Conservation (phyloP, 2,888 invertebrate genomes). For the Girardia tigrina region DNA sequence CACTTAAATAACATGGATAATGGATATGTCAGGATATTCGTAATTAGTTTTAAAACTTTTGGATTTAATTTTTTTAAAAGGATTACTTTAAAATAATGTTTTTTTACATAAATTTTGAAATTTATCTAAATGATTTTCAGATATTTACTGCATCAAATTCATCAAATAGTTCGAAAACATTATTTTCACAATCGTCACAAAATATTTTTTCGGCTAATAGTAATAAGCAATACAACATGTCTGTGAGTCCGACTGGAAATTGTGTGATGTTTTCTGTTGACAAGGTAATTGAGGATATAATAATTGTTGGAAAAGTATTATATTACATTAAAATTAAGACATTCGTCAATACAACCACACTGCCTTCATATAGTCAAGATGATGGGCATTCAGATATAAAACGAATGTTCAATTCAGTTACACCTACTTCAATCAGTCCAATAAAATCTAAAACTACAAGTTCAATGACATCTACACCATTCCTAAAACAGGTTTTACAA, state of each 20-base stretch:
- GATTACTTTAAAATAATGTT: too few species aligned
- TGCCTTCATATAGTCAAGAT: conserved; percentile 19
- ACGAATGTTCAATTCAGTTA: neutral
- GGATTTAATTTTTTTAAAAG: neutral
- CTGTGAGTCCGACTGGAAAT: neutral
- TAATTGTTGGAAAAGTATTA: neutral
- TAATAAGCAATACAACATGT: neutral
- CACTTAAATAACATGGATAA: too few species aligned
- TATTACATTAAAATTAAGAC: neutral
- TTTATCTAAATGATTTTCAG: too few species aligned
- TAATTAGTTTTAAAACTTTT: too few species aligned
- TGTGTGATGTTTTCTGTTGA: neutral
- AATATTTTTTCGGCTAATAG: conserved; percentile 10
- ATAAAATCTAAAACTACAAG: neutral
- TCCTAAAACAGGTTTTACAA: conserved; percentile 5
- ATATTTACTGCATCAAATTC: too few species aligned
- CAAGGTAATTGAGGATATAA: neutral
- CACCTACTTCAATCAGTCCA: conserved; percentile 2
- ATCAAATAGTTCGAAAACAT: neutral
- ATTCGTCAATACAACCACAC: neutral
- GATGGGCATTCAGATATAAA: neutral
- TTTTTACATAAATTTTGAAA: too few species aligned
- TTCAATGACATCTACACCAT: neutral
- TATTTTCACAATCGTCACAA: neutral
- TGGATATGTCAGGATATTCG: too few species aligned